Percentiles rank a stretch among this genome's conserved stretches.
phyloP scores from a whole-genome alignment of 2,113 vertebrate genomes.

The Alaudala cheleensis region DNA sequence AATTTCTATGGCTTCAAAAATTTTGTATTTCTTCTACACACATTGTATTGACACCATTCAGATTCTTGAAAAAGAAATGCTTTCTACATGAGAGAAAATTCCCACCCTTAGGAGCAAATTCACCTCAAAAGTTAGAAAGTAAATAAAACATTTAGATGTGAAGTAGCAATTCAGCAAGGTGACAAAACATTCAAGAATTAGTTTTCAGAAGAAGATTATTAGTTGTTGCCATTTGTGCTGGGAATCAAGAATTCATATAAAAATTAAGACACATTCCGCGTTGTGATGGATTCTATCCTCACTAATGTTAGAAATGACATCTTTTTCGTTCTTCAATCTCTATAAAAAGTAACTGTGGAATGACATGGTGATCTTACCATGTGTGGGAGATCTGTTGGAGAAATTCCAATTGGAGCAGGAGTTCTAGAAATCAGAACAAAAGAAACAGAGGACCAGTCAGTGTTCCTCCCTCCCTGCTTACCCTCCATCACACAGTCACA shows the following conservation, averaged over 20 bases:
- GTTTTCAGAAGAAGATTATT: neutral
- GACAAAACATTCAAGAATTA: neutral
- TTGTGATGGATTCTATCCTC: neutral
- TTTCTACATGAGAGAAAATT: neutral
- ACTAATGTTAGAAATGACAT: neutral
- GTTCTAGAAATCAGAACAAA: neutral
- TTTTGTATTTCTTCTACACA: neutral
- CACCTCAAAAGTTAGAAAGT: neutral
- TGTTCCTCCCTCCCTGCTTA: too few species aligned
- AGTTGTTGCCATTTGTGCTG: neutral
- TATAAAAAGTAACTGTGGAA: neutral
- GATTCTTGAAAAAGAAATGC: neutral
- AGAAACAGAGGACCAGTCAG: neutral
- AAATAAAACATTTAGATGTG: neutral
- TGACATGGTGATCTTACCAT: neutral
- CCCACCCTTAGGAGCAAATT: neutral
- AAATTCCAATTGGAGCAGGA: neutral
- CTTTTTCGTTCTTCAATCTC: neutral
- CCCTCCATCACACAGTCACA: too few species aligned
- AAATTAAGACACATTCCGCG: neutral
- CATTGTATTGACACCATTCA: neutral
- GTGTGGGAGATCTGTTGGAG: neutral
- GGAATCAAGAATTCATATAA: neutral
- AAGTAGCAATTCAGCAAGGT: neutral
- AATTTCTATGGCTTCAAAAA: neutral